These are phyloP conservation scores for Volucella bombylans DNA, from an alignment of 2,888 invertebrate species.

Conservation along the genomic window DNA sequence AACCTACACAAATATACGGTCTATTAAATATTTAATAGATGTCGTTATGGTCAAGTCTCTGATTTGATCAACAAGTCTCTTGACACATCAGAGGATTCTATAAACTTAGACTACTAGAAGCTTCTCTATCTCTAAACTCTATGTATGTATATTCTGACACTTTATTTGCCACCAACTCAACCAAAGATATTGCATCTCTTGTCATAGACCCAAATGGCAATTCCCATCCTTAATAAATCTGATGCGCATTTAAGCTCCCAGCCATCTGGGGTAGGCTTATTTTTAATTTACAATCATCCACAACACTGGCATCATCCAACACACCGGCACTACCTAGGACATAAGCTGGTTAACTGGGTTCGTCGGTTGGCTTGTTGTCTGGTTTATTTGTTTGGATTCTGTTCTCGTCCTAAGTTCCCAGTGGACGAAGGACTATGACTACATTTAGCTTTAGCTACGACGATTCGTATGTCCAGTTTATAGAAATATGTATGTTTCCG, in stretches of 20 bases:
- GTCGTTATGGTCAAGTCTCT: too few relatives aligned
- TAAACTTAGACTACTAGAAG: too few relatives aligned
- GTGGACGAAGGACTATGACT: conserved; percentile 5
- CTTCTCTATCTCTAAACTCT: too few relatives aligned
- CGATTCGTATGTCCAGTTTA: too few relatives aligned
- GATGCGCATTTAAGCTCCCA: conserved; percentile 32
- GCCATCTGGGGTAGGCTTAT: conserved; percentile 46
- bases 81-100: too few relatives aligned
- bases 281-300: conserved; percentile 61
- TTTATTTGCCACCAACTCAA: too few relatives aligned
- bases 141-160: too few relatives aligned
- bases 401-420: conserved; percentile 28
- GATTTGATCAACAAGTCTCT: too few relatives aligned
- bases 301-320: conserved; percentile 18
- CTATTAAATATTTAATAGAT: too few relatives aligned
- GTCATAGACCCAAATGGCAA: conserved; percentile 32
- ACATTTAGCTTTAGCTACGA: too few relatives aligned
- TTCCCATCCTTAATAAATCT: conserved; percentile 46
- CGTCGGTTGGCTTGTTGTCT: conserved; percentile 57
- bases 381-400: conserved; percentile 46
- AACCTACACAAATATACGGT: too few relatives aligned
- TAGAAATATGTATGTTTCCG: not conserved
- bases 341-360: conserved; percentile 65
- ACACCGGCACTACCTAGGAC: conserved; percentile 37
- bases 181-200: too few relatives aligned